A percentile compares a stretch with the other conserved stretches of the same genome.
These are phyloP conservation scores for Leptopilina boulardi DNA, from an alignment of 1,140 invertebrate species.

Conservation along the genomic window DNA sequence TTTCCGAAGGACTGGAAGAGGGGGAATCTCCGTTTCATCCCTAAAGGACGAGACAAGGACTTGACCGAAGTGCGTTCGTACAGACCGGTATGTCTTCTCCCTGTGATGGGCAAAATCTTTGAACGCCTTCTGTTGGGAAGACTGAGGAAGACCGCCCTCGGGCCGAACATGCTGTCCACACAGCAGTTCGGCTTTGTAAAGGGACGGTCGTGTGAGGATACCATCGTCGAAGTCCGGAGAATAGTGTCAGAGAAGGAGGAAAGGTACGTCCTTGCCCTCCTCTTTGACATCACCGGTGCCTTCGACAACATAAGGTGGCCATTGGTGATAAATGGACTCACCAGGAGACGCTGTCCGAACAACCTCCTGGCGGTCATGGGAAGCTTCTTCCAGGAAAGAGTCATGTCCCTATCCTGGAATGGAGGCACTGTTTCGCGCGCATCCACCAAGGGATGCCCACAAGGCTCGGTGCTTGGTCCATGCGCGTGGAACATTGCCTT, in stretches of 20 bases:
- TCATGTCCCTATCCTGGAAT: too few relatives aligned
- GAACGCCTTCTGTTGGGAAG: background rate
- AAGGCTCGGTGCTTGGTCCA: conserved; percentile 81
- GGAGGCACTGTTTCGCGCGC: too few relatives aligned
- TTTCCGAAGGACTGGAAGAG: background rate
- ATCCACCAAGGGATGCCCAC: background rate
- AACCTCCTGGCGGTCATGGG: too few relatives aligned
- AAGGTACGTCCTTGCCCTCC: background rate
- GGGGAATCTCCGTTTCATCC: background rate
- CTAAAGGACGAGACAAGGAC: background rate
- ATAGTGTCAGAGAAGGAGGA: background rate
- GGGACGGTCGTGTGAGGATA: background rate
- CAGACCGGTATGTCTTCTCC: conserved; percentile 3
- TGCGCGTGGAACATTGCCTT: conserved; percentile 82
- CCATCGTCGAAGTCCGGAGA: background rate
- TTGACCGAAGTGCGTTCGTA: background rate
- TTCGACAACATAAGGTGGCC: conserved; percentile 15
- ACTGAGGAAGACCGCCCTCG: background rate
- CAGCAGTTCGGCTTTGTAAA: background rate
- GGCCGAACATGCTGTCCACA: background rate
- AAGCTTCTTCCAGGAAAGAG: too few relatives aligned
- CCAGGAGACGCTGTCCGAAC: too few relatives aligned
- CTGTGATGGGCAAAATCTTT: conserved; percentile 3
- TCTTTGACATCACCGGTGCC: conserved; percentile 36
- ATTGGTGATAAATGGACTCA: background rate